Evolutionary conservation across 2,113 vertebrate genomes (phyloP), one percentile per base, ranked within the genome.

Genomic region (Hippolais icterina): DNA sequence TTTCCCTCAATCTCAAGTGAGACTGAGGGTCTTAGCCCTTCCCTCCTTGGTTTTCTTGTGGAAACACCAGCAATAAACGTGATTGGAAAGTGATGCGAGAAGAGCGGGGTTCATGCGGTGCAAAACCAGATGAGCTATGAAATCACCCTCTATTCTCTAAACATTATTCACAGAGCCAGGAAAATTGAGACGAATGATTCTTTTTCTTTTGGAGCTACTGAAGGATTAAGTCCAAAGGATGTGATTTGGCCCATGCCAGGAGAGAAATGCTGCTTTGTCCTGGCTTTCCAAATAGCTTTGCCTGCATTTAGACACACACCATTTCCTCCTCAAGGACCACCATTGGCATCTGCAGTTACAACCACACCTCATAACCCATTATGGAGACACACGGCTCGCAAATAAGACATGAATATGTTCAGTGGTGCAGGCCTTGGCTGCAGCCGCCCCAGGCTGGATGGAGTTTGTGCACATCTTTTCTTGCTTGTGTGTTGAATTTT

Each of bases 231-330:
- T 95, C 94, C 95, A 96, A 97, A 97, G 93, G 95, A 97, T 97
- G 93, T 96, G 96, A 98, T 98, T 97, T 98, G 97, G 95, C 97
- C 96, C 95, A 89, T 54, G 92, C 49, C 50, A 74, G 79, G 95
- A 96, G 93, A 96, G 74, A 68, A 49, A 94, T 91, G 86, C 96
- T 89, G 92, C 97, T 96, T 95, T 97, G 94, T 97, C 91, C 91
- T 96, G 95, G 93, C 37, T 64, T 50, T 84, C 97, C 97, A 96
- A 98, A 98, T 97, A 95, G 97, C 97, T 98, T 95, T 96, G 97
- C 95, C 97, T 97, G 98, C 98, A 95, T 97, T 98, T 98, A 98
- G 98, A 97, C 97, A 98, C 97, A 97, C 93, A 97, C 96, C 97
- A 98, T 98, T 98, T 97, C 98, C 97, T 94, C 95, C 94, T 97